Evolutionary conservation across 2,113 vertebrate genomes (phyloP), one percentile per base, ranked within the genome.

Genomic region (Cyprinodon tularosa): DNA sequence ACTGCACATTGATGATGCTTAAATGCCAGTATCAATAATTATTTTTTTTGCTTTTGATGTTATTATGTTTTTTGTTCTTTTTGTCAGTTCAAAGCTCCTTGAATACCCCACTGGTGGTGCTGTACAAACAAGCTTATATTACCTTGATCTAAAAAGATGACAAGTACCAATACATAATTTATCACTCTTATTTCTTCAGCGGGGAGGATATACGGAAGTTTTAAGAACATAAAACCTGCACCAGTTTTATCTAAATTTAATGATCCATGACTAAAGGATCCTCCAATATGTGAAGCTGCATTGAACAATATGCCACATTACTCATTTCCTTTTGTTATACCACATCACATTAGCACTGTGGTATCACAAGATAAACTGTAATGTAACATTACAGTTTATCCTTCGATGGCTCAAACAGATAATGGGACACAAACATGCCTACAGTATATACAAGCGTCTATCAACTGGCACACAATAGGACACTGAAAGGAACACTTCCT

Each of bases 391-490:
- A 65, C 62, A 39, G 22, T 60, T 60, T 71, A 77, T 73, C 57
- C 82, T 80, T 80, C 84, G 74, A 82, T 81, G 81, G 76, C 65
- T 83, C 70, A 59, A 82, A 88, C 2, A 73, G 80, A 86, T 78
- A 84, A 80, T 73, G 69, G 84, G 81, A 81, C 82, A 82, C 78
- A 85, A 92, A 90, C 88, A 89, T 64, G 59, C 89, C 78, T 74
- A 29, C 29, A 29, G 29, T 29, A 84, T 81, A 81, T 73, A 68
- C 74, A 65, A 84, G 78, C 84, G 44, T 82, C 76, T 76, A 86
- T 90, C 84, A 89, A 89, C 88, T 80, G 82, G 73, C 79, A 47
- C 77, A 88, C 89, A 88, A 91, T 86, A 71, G 79, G 83, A 76
- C 81, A 86, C 82, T 88, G 82, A 89, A 86, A 87, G 80, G 84